Conservation (phyloP, 2,888 invertebrate species). For the Trichopoda pennipes region DNA sequence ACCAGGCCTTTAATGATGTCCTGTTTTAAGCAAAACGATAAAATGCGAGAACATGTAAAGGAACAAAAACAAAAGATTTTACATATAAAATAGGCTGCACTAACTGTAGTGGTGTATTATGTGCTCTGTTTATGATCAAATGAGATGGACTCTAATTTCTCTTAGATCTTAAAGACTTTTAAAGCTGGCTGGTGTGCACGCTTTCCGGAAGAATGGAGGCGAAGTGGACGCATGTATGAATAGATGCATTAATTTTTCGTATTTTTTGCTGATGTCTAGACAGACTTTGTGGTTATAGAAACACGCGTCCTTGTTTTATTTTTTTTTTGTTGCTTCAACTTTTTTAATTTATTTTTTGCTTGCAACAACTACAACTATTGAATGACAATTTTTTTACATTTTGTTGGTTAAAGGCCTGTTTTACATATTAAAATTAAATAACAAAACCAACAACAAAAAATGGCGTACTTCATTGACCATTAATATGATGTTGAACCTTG, state of each 20-base stretch:
- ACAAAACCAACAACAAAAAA: slow-evolving; percentile 38
- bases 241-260: slow-evolving; percentile 49
- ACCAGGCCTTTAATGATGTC: slow-evolving; percentile 55
- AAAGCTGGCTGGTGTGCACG: not conserved
- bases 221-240: slow-evolving; percentile 37
- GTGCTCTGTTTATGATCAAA: not conserved
- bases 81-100: too few species aligned
- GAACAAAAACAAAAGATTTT: slow-evolving; percentile 10
- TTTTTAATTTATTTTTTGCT: slow-evolving; percentile 16
- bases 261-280: slow-evolving; percentile 64
- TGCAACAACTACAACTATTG: slow-evolving; percentile 29
- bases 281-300: slow-evolving; percentile 67
- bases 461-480: slow-evolving; percentile 62
- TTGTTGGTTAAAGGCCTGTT: slow-evolving; percentile 61
- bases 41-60: slow-evolving; percentile 16
- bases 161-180: not conserved
- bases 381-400: slow-evolving; percentile 45
- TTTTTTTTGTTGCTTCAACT: slow-evolving; percentile 25
- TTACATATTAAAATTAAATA: slow-evolving; percentile 64
- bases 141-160: not conserved
- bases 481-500: slow-evolving; percentile 63
- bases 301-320: slow-evolving; percentile 59
- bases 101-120: not conserved
- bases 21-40: slow-evolving; percentile 47
- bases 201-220: slow-evolving; percentile 47